Percentiles rank a stretch among this genome's conserved stretches.
These are phyloP conservation scores for Holothuria leucospilota DNA, from an alignment of 53 echinoderm and acorn worm genomes.

Conservation along the genomic window DNA sequence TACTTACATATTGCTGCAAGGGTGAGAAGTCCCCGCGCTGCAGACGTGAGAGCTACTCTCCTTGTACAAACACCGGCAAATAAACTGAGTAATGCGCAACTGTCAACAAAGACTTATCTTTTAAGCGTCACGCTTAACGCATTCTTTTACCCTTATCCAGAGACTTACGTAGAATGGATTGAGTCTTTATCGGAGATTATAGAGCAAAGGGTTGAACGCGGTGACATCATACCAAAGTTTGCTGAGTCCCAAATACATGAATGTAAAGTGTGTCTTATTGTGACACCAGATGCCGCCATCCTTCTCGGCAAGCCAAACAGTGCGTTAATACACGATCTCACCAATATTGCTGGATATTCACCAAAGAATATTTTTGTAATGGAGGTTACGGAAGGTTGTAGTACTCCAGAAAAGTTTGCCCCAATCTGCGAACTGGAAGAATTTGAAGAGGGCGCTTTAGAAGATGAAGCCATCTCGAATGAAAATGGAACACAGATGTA, in stretches of 20 bases:
- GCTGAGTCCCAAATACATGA: not conserved
- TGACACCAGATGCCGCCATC: constrained; percentile 30
- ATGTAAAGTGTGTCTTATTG: constrained; percentile 32
- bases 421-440: constrained; percentile 15
- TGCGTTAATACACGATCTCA: constrained; percentile 5
- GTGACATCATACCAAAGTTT: constrained; percentile 39
- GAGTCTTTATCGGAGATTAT: constrained; percentile 33
- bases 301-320: constrained; percentile 20
- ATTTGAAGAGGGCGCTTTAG: not conserved
- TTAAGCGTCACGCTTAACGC: constrained; percentile 21
- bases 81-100: constrained; percentile 21
- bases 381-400: constrained; percentile 9
- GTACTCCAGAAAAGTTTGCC: constrained; percentile 21
- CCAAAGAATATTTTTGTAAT: constrained; percentile 20
- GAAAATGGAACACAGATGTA: constrained; percentile 3
- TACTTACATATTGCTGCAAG: constrained; percentile 42
- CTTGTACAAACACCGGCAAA: constrained; percentile 6
- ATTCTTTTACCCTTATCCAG: constrained; percentile 49
- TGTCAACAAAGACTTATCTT: constrained; percentile 14
- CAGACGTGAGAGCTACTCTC: constrained; percentile 39
- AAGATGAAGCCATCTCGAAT: not conserved
- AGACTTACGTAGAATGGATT: constrained; percentile 30
- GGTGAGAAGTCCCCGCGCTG: constrained; percentile 3
- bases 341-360: constrained; percentile 5
- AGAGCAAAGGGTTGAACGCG: not conserved